Evolutionary conservation across 2,113 vertebrate species (phyloP).

Genomic region (Leptobrachium leishanense): DNA sequence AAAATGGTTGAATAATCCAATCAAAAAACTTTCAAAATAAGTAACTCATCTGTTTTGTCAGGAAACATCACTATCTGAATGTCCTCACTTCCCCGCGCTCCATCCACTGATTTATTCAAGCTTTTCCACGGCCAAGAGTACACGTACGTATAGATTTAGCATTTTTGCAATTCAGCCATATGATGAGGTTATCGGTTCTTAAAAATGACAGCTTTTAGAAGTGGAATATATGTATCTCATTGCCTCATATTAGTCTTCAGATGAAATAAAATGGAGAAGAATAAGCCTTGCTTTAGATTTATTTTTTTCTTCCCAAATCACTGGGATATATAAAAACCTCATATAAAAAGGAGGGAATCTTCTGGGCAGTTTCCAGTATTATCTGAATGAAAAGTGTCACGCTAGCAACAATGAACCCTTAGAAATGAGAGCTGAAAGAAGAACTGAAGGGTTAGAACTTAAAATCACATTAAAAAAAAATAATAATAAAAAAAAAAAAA

Average conservation of each 20-base stretch:
- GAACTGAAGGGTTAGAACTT: neutral
- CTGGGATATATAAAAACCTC: constrained; percentile 11
- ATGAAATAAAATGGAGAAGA: constrained; percentile 9
- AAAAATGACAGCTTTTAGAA: constrained; percentile 29
- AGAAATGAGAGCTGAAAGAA: constrained; percentile 6
- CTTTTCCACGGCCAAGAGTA: constrained; percentile 19
- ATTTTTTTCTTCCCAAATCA: constrained; percentile 13
- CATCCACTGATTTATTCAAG: constrained; percentile 29
- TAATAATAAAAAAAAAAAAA: neutral
- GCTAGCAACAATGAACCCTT: constrained; percentile 28
- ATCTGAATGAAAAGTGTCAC: constrained; percentile 34
- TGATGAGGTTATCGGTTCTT: constrained; percentile 25
- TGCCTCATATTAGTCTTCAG: constrained; percentile 4
- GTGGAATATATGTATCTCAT: constrained; percentile 13
- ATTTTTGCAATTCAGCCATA: constrained; percentile 14
- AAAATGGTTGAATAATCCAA: constrained; percentile 25
- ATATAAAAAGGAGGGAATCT: constrained; percentile 41
- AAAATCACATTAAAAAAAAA: too few species aligned
- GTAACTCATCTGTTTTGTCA: constrained; percentile 19
- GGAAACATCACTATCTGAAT: constrained; percentile 3
- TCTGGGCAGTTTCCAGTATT: constrained; percentile 28
- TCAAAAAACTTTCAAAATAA: constrained; percentile 17
- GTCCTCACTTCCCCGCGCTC: constrained; percentile 1
- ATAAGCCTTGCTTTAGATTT: constrained; percentile 12
- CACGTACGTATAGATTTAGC: constrained; percentile 9